A percentile compares a stretch with the other conserved stretches of the same genome.
Evolutionary conservation across 2,113 vertebrate species (phyloP).

Genomic region (Erpornis zantholeuca): DNA sequence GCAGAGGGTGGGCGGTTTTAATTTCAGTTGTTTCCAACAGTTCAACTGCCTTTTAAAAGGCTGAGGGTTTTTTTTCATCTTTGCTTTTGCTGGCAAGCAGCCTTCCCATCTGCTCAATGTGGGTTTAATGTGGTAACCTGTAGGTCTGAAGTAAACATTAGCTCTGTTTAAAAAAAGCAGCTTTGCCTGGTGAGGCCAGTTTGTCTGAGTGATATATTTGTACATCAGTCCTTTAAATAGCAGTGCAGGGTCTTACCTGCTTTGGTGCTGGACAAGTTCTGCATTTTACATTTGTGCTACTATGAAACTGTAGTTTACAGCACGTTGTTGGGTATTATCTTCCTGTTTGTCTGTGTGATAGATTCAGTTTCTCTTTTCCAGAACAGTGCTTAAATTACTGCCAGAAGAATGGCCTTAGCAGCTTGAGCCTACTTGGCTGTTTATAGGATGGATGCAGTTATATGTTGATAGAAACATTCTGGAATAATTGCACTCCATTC

Average conservation of each 20-base stretch:
- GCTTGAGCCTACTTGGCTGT: background rate
- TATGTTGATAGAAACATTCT: background rate
- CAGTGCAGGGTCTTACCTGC: background rate
- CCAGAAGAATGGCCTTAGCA: background rate
- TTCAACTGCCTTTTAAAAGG: constrained; percentile 32
- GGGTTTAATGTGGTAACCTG: constrained; percentile 36
- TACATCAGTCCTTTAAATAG: background rate
- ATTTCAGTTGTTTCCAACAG: constrained; percentile 1
- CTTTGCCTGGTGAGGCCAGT: background rate
- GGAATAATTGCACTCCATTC: background rate
- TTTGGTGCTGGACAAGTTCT: background rate
- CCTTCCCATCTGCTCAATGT: constrained; percentile 23
- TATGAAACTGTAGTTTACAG: background rate
- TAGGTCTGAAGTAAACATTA: constrained; percentile 29
- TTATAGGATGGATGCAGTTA: background rate
- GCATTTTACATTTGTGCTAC: background rate
- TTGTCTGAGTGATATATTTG: background rate
- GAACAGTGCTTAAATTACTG: background rate
- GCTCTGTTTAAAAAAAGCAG: background rate
- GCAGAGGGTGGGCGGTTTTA: background rate
- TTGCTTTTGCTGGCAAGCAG: constrained; percentile 15
- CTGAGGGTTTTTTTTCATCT: background rate
- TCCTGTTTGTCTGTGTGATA: background rate
- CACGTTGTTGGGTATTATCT: background rate
- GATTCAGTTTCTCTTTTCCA: background rate